Conservation (phyloP, 2,888 invertebrate species). For the Andrena trimmerana region DNA sequence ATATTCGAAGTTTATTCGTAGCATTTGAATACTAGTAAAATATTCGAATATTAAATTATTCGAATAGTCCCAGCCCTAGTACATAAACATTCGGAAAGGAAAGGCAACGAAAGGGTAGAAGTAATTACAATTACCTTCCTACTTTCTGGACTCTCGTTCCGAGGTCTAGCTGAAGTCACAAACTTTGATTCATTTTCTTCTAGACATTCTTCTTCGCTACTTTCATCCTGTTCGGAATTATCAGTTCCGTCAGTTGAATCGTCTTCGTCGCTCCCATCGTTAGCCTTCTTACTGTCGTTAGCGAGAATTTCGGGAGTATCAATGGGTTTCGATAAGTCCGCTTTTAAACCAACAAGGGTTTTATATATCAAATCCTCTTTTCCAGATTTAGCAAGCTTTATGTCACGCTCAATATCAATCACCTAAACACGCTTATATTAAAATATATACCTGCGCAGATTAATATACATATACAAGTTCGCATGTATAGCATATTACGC, state of each 20-base stretch:
- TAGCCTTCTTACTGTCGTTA: constrained; percentile 64
- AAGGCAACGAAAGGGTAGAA: background rate
- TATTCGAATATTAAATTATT: no score
- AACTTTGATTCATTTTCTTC: constrained; percentile 86
- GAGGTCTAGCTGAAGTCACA: constrained; percentile 89
- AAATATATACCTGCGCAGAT: constrained; percentile 32
- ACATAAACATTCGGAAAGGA: background rate
- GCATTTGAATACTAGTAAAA: no score
- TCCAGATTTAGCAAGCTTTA: constrained; percentile 91
- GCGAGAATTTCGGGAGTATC: constrained; percentile 88
- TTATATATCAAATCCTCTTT: constrained; percentile 92
- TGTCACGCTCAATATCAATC: constrained; percentile 94
- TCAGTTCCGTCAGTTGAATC: constrained; percentile 81
- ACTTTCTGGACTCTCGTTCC: constrained; percentile 93
- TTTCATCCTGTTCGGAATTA: constrained; percentile 68
- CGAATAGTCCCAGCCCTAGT: no score
- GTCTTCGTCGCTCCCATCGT: constrained; percentile 75
- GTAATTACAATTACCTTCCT: constrained; percentile 86
- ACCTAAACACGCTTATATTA: constrained; percentile 86
- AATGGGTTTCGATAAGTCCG: constrained; percentile 91
- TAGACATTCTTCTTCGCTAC: constrained; percentile 73
- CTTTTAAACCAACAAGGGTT: constrained; percentile 93
- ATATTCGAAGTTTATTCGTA: no score
- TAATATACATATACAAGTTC: constrained; percentile 22
- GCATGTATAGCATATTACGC: background rate